Conservation (phyloP, 2,113 vertebrate genomes). For the Sclerurus mexicanus region DNA sequence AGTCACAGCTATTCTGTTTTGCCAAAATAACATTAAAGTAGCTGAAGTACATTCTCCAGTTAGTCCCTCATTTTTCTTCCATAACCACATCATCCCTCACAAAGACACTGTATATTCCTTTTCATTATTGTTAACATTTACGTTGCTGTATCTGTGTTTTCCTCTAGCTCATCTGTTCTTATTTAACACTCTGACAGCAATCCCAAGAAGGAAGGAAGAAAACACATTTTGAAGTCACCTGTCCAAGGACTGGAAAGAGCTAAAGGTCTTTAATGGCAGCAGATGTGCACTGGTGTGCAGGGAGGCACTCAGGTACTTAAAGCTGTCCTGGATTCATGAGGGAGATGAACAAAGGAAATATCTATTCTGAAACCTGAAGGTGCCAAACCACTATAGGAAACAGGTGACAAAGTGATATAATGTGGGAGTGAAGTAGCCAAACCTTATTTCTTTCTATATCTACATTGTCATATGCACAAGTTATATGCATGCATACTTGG, state of each 20-base stretch:
- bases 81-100: background rate
- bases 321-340: background rate
- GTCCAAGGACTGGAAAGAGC: background rate
- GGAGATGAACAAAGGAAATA: background rate
- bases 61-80: background rate
- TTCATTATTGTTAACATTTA: background rate
- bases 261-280: background rate
- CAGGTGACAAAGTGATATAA: background rate
- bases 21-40: background rate
- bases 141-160: background rate
- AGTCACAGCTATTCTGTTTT: background rate
- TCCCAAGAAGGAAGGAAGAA: background rate
- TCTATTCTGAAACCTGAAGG: background rate
- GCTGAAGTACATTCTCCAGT: background rate
- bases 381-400: background rate
- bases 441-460: background rate
- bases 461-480: too few relatives aligned
- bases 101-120: background rate
- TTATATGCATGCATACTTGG: background rate
- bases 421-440: background rate
- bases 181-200: background rate
- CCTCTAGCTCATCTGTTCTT: background rate
- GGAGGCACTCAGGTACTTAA: fast-evolving
- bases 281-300: background rate
- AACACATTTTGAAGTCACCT: background rate